Evolutionary conservation across 2,888 invertebrate genomes (phyloP).

Genomic region (Drosophila tripunctata): DNA sequence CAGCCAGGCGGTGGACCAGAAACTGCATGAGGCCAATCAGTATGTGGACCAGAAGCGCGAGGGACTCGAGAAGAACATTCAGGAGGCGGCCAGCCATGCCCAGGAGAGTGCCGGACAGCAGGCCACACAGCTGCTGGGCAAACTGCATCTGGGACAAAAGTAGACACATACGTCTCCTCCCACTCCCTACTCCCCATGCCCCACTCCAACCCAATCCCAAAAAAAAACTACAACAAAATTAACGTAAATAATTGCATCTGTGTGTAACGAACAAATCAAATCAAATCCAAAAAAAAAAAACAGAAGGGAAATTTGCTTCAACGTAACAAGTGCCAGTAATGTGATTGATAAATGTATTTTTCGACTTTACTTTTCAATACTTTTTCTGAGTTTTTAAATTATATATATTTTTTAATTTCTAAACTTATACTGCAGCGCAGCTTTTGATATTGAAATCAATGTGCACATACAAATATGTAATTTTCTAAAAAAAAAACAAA

Average conservation of each 20-base stretch:
- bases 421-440: slow-evolving; percentile 43
- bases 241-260: slow-evolving; percentile 46
- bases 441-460: slow-evolving; percentile 48
- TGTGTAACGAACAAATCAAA: slow-evolving; percentile 44
- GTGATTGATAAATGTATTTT: slow-evolving; percentile 69
- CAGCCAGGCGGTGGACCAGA: slow-evolving; percentile 86
- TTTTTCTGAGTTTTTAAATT: slow-evolving; percentile 21
- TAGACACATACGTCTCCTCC: slow-evolving; percentile 29
- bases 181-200: too few species aligned
- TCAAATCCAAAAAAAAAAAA: slow-evolving; percentile 37
- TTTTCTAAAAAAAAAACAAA: background rate
- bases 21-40: slow-evolving; percentile 87
- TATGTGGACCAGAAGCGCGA: slow-evolving; percentile 87
- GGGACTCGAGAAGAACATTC: slow-evolving; percentile 81
- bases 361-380: slow-evolving; percentile 28
- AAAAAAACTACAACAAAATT: slow-evolving; percentile 20
- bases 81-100: slow-evolving; percentile 80
- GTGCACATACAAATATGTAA: slow-evolving; percentile 44
- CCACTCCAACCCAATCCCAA: too few species aligned
- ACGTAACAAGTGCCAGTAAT: slow-evolving; percentile 79
- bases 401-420: too few species aligned
- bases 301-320: slow-evolving; percentile 62
- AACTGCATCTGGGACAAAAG: slow-evolving; percentile 79
- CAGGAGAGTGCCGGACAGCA: slow-evolving; percentile 81
- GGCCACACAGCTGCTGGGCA: slow-evolving; percentile 83